Evolutionary conservation across 2,888 invertebrate genomes (phyloP), one percentile per base, ranked within the genome.

Genomic region (Synergus itoensis): DNA sequence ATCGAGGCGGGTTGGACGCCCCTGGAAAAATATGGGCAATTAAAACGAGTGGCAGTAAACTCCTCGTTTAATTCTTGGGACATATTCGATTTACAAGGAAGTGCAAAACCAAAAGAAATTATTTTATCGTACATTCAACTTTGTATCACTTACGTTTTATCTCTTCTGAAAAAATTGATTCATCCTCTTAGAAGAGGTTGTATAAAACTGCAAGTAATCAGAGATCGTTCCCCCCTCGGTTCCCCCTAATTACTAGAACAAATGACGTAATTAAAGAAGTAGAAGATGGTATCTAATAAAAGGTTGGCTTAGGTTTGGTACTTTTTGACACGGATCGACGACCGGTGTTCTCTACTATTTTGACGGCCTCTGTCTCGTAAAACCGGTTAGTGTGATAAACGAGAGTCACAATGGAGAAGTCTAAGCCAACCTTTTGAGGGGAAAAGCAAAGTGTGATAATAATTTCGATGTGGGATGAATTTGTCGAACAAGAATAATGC

Each of bases 21-120:
- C 64, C 63, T 77, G 86, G 84, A 87, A 87, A 87, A 87, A 87
- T 86, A 85, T 82, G 80, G 79, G 82, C 87, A 87, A 86, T 87
- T 87, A 88, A 87, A 84, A 83, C 77, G 69, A 36, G 36, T 77
- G 63, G 9, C 53, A 57, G n/a, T 21, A 21, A 21, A 28, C 28
- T 62, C 62, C 12, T 28, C 36, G 36, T 36, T 28, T 62, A 28
- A 21, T 21, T 62, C 28, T 62, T 28, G 28, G 62, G 62, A 62
- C 62, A 28, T 28, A 1, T 14, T 62, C 12, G 62, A 62, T 62
- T 62, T 28, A 62, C 28, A 62, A 28, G 28, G 14, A 62, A 21
- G 62, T 21, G 28, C 60, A 60, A 60, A 60, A n/a, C n/a, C n/a
- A 7, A 9, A 21, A 21, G 2, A 60, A 60, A 28, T 28, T 0